Percentiles rank a stretch among this genome's conserved stretches.
Conservation (phyloP, 2,797 vertebrate species). For the Meriones psammophilus region DNA sequence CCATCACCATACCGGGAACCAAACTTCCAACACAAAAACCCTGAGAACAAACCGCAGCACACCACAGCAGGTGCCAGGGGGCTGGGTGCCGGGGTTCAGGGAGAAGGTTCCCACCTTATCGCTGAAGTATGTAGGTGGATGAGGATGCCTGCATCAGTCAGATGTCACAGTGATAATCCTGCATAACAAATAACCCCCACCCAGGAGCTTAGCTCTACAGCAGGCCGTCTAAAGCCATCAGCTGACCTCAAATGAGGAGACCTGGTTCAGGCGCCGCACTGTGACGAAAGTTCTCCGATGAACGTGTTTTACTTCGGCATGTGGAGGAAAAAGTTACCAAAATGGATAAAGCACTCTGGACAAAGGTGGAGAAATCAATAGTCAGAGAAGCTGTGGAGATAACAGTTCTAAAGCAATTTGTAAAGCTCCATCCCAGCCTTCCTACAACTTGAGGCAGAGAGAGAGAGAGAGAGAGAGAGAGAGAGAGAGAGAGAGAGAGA, state of each 20-base stretch:
- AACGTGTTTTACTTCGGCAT: neutral
- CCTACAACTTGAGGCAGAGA: neutral
- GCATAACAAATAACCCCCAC: neutral
- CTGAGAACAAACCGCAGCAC: neutral
- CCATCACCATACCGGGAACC: neutral
- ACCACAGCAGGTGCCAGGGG: neutral
- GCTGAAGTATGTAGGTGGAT: neutral
- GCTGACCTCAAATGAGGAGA: neutral
- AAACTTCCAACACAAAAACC: neutral
- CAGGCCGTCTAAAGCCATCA: neutral
- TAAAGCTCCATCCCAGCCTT: neutral
- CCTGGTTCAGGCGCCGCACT: neutral
- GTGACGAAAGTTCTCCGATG: neutral
- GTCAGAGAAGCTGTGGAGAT: neutral
- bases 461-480: too few relatives aligned
- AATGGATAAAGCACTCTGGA: neutral
- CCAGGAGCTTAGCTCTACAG: neutral
- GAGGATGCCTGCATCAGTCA: neutral
- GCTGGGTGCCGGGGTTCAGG: neutral
- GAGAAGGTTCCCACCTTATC: neutral
- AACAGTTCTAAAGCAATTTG: neutral
- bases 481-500: neutral
- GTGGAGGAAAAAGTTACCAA: neutral
- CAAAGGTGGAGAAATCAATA: neutral
- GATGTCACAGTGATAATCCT: neutral